Percentiles rank a stretch among this genome's conserved stretches.
These are phyloP conservation scores for Formicarius rufipectus DNA, from an alignment of 2,113 vertebrate genomes.

Conservation along the genomic window DNA sequence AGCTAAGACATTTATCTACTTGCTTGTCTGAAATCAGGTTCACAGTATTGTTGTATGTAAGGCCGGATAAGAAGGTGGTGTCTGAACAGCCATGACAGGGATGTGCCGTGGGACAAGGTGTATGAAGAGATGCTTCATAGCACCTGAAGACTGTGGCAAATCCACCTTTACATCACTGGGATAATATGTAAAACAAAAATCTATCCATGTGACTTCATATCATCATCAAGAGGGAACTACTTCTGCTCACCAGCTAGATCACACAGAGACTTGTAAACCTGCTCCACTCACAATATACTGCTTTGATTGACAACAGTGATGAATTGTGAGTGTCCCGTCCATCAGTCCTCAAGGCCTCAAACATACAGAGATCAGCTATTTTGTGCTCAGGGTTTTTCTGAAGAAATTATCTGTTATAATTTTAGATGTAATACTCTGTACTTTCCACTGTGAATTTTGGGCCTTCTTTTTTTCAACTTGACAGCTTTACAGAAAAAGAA, in stretches of 20 bases:
- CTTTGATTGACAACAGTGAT: not conserved
- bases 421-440: not conserved
- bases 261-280: not conserved
- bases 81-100: not conserved
- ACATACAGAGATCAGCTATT: not conserved
- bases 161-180: not conserved
- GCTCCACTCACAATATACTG: accelerated
- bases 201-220: not conserved
- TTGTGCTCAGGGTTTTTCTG: not conserved
- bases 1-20: not conserved
- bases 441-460: not conserved
- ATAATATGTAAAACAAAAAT: not conserved
- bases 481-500: not conserved
- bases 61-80: not conserved
- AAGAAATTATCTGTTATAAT: not conserved
- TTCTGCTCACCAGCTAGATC: not conserved
- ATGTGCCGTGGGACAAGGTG: not conserved
- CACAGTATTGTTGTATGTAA: not conserved
- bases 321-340: not conserved
- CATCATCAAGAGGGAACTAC: not conserved
- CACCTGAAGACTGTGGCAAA: not conserved
- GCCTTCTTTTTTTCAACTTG: not conserved
- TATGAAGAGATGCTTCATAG: not conserved
- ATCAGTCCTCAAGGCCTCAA: not conserved
- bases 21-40: not conserved